Evolutionary conservation across 2,888 invertebrate genomes (phyloP).

Genomic region (Apodemia hepburni): DNA sequence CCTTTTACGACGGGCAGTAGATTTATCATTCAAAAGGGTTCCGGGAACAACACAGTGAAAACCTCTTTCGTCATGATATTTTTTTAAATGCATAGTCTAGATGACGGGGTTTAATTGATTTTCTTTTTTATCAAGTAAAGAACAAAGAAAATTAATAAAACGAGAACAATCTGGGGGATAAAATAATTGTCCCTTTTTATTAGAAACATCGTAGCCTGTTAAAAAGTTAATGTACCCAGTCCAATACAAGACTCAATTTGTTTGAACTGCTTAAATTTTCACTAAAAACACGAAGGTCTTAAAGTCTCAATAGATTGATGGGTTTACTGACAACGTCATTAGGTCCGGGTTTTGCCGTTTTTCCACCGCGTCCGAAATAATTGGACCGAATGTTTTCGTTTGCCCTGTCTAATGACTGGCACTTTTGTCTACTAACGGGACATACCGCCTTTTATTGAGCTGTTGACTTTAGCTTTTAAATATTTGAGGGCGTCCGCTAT

Average conservation of each 20-base stretch:
- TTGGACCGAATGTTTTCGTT: constrained; percentile 72
- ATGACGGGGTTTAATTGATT: not conserved
- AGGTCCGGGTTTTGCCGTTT: constrained; percentile 54
- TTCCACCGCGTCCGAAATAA: constrained; percentile 58
- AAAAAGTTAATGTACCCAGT: constrained; percentile 13
- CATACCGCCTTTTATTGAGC: constrained; percentile 41
- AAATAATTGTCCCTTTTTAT: constrained; percentile 3
- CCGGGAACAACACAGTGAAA: too few relatives aligned
- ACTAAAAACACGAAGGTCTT: constrained; percentile 34
- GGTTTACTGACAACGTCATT: constrained; percentile 70
- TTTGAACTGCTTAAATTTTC: constrained; percentile 19
- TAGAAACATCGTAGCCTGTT: constrained; percentile 1
- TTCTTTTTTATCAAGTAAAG: not conserved
- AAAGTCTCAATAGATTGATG: constrained; percentile 66
- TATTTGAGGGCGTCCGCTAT: constrained; percentile 20
- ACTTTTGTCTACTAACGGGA: constrained; percentile 71
- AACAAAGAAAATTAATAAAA: not conserved
- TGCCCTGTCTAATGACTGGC: constrained; percentile 71
- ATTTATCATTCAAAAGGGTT: too few relatives aligned
- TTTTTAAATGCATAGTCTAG: not conserved
- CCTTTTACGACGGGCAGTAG: too few relatives aligned
- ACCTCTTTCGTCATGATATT: too few relatives aligned
- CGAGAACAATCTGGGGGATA: not conserved
- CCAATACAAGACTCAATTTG: constrained; percentile 16
- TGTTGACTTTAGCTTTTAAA: constrained; percentile 18